Evolutionary conservation across 2,888 invertebrate genomes (phyloP), one percentile per base, ranked within the genome.

Genomic region (Conus canariensis): DNA sequence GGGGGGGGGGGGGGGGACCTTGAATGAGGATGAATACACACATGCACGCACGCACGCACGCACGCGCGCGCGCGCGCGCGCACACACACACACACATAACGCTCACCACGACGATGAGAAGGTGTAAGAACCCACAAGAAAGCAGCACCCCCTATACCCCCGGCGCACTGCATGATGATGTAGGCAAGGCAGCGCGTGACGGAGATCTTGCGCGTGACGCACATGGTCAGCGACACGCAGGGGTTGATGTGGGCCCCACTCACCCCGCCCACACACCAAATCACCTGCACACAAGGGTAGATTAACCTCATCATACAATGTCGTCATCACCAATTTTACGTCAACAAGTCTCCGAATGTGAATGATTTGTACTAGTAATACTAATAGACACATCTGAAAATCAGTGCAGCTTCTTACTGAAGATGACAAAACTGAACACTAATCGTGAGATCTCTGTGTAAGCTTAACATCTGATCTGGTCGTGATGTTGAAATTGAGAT

Each of bases 171-270:
- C 90, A 98, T 98, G 8, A 98, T 97, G 91, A 99, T 97, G 96
- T 98, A 98, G 96, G 99, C 97, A 88, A 98, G 97, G 0, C 98
- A 98, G 88, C 90, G 90, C 64, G 59, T 60, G 22, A 87, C 9
- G 0, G 87, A 70, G 87, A 99, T 98, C 95, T 97, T 97, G 92
- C 98, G 97, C 87, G 98, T 98, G 93, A 98, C 97, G 93, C 98
- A 98, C 96, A 98, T 97, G 90, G 98, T 98, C 91, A 98, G 86
- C 12, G 99, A 98, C 70, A 99, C 98, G 1, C 99, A 98, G 2
- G 99, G 99, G 97, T 99, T 99, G 91, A 99, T 97, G 96, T 99
- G 99, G 16, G 98, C 98, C 0, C 99, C 99, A 90, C 98, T 98
- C 87, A 98, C 97, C 96, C 98, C 98, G 9, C 98, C 98, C 93